A percentile compares a stretch with the other conserved stretches of the same genome.
phyloP scores from a whole-genome alignment of 2,888 invertebrate species.

The Andrena fulva region DNA sequence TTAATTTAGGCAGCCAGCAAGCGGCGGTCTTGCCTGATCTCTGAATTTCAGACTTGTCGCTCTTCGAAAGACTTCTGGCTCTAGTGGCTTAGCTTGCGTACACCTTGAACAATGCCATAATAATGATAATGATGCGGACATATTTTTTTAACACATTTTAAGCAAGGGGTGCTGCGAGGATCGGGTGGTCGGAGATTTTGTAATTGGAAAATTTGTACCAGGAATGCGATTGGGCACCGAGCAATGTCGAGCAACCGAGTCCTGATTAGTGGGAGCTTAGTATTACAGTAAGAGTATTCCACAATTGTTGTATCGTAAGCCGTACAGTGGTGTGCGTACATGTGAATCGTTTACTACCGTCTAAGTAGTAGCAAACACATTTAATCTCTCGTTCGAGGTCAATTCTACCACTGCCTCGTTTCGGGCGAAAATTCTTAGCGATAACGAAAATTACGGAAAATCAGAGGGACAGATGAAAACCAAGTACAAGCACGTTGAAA shows the following conservation, averaged over 20 bases:
- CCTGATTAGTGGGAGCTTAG: conserved; percentile 13
- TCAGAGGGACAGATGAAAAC: no score
- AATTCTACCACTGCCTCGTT: background rate
- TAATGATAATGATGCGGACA: conserved; percentile 22
- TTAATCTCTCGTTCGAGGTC: background rate
- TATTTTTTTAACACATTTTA: conserved; percentile 50
- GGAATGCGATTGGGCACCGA: background rate
- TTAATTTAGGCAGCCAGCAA: conserved; percentile 8
- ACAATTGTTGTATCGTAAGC: conserved; percentile 4
- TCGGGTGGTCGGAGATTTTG: conserved; percentile 18
- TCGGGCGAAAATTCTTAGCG: conserved; percentile 7
- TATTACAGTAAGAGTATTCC: conserved; percentile 30
- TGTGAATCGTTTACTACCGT: background rate
- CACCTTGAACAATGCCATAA: conserved; percentile 60
- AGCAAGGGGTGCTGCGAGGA: conserved; percentile 41
- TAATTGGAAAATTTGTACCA: conserved; percentile 27
- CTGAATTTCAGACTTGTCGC: background rate
- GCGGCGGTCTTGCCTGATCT: conserved; percentile 32
- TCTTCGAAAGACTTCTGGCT: background rate
- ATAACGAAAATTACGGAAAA: background rate
- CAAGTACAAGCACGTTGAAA: background rate
- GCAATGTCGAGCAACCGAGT: conserved; percentile 10
- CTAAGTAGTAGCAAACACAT: background rate
- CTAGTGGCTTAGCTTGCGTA: conserved; percentile 36
- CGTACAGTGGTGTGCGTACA: background rate